Evolutionary conservation across 2,113 vertebrate genomes (phyloP).

Genomic region (Phrynocephalus versicolor): DNA sequence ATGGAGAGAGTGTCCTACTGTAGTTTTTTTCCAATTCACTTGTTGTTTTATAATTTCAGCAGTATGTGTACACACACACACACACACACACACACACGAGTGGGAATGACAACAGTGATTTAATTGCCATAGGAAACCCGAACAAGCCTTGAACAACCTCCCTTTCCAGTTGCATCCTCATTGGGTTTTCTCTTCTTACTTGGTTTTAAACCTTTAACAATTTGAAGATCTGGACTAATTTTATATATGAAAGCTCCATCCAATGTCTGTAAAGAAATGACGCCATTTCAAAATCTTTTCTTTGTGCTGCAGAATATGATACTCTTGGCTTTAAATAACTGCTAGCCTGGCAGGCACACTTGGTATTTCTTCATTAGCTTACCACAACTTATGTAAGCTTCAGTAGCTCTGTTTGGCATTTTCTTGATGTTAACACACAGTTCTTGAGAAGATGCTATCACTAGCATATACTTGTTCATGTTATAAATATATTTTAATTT

Average conservation of each 20-base stretch:
- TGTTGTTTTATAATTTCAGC: too few species aligned
- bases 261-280: slow-evolving; percentile 28
- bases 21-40: too few species aligned
- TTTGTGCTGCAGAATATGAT: slow-evolving; percentile 54
- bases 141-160: too few species aligned
- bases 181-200: slow-evolving; percentile 18
- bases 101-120: too few species aligned
- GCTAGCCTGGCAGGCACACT: slow-evolving; percentile 31
- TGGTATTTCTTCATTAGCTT: slow-evolving; percentile 46
- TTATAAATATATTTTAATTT: neutral
- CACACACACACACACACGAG: too few species aligned
- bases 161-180: too few species aligned
- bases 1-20: too few species aligned
- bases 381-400: slow-evolving; percentile 51
- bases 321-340: slow-evolving; percentile 40
- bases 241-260: slow-evolving; percentile 45
- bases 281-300: slow-evolving; percentile 48
- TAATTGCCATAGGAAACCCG: too few species aligned
- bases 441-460: slow-evolving; percentile 17
- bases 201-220: slow-evolving; percentile 23
- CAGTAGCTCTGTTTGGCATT: slow-evolving; percentile 40
- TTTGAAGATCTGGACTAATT: slow-evolving; percentile 23
- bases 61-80: too few species aligned
- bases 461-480: slow-evolving; percentile 1
- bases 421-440: slow-evolving; percentile 17